Conservation (phyloP, 2,113 vertebrate species). For the Miniopterus natalensis region DNA sequence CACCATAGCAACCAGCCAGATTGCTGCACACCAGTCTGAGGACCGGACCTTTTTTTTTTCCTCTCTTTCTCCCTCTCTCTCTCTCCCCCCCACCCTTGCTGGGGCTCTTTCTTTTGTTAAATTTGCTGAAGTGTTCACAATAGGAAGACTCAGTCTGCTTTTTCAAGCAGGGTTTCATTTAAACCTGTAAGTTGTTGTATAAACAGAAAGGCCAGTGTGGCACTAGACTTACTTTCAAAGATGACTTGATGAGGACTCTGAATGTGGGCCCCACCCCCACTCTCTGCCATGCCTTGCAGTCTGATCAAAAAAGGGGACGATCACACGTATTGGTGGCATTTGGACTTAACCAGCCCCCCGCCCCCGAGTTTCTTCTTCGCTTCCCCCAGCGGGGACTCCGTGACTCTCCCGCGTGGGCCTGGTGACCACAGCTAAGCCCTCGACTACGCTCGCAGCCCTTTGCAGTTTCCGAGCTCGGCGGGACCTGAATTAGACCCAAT, state of each 20-base stretch:
- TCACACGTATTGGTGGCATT: constrained; percentile 86
- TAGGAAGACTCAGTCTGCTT: constrained; percentile 87
- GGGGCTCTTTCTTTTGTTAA: constrained; percentile 89
- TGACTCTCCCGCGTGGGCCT: constrained; percentile 61
- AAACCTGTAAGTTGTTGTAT: constrained; percentile 89
- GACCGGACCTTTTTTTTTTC: constrained; percentile 85
- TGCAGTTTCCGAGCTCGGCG: constrained; percentile 80
- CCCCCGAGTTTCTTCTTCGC: constrained; percentile 83
- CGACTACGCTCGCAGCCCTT: constrained; percentile 76
- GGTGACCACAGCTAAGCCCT: constrained; percentile 86
- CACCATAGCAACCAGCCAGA: constrained; percentile 98
- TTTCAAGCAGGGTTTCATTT: constrained; percentile 86
- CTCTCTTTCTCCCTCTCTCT: neutral
- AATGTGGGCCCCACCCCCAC: constrained; percentile 84
- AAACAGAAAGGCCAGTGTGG: constrained; percentile 87
- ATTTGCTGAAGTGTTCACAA: constrained; percentile 90
- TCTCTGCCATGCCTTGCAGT: constrained; percentile 83
- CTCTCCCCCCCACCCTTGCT: constrained; percentile 61
- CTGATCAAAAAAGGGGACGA: constrained; percentile 85
- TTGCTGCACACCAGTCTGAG: constrained; percentile 93
- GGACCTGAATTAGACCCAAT: constrained; percentile 83
- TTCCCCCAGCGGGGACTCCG: constrained; percentile 81
- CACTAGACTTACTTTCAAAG: constrained; percentile 85
- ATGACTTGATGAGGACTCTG: constrained; percentile 86
- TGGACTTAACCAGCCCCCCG: constrained; percentile 83